Conservation (phyloP, 2,888 invertebrate species). For the Cabera pusaria region DNA sequence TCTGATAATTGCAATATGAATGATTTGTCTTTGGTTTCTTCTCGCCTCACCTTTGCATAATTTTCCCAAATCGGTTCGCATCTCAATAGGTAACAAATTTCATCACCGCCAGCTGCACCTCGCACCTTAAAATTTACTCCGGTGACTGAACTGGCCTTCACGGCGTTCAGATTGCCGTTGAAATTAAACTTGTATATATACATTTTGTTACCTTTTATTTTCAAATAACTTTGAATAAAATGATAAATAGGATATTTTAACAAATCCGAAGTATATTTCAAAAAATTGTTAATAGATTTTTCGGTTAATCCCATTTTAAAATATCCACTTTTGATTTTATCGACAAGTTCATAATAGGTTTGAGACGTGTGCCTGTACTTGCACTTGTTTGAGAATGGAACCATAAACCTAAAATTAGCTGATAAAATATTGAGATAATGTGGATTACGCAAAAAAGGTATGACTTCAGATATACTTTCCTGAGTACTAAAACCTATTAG, state of each 20-base stretch:
- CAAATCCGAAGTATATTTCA: constrained; percentile 71
- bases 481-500: constrained; percentile 77
- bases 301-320: constrained; percentile 55
- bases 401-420: constrained; percentile 62
- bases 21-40: constrained; percentile 49
- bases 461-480: constrained; percentile 73
- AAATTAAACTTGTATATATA: constrained; percentile 77
- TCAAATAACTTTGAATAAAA: constrained; percentile 55
- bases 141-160: constrained; percentile 56
- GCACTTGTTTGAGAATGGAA: constrained; percentile 65
- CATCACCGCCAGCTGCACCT: constrained; percentile 76
- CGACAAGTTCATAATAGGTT: constrained; percentile 48
- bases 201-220: constrained; percentile 40
- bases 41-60: constrained; percentile 51
- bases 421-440: constrained; percentile 54
- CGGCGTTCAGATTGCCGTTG: constrained; percentile 62
- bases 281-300: constrained; percentile 50
- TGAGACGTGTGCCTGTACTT: constrained; percentile 50
- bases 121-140: constrained; percentile 47
- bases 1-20: constrained; percentile 62
- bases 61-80: constrained; percentile 67
- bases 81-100: constrained; percentile 73
- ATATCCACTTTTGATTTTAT: constrained; percentile 58
- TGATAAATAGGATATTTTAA: constrained; percentile 69
- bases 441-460: constrained; percentile 66